Evolutionary conservation across 2,113 vertebrate species (phyloP), one percentile per base, ranked within the genome.

Genomic region (Progne subis): DNA sequence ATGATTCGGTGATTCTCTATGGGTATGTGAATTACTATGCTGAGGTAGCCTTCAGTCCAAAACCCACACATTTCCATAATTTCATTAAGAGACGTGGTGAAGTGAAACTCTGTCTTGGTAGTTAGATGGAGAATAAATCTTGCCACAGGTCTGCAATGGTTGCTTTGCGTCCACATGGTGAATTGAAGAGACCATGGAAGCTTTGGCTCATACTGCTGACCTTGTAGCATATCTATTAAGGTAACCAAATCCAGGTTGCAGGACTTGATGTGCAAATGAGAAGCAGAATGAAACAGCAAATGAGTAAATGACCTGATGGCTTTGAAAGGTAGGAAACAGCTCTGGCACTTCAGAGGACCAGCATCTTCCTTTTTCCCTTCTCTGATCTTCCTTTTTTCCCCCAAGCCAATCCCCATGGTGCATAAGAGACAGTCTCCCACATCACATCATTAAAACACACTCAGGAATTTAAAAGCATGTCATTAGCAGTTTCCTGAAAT

Each of bases 401-500:
- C 16, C 29, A 56, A 25, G 18, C 31, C 74, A 64, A 80, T 43
- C 32, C 11, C 52, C 52, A 52, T 80, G 29, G 32, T 29, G 29
- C 18, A 6, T 43, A 18, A 80, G 52, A 90, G 55, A 37, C 15
- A 21, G 19, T 63, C 25, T 88, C 34, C 34, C 63, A 78, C 18
- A 90, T 68, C 5, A 2, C 20, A 79, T 60, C 43, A 55, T 91
- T 87, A 85, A 67, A 49, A 68, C 17, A 84, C 34, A 11, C 8
- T 59, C 31, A 82, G 90, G 59, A 94, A 65, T 90, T 79, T 68
- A 56, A 87, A 94, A 90, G 21, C 43, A 23, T 69, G 31, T 90
- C 75, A 85, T 90, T 94, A 92, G 28, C 49, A 53, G 67, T 69
- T 93, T 88, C 70, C 67, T 90, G 61, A 90, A 93, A 90, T 39